Evolutionary conservation across 2,888 invertebrate species (phyloP).

Genomic region (Carabus problematicus): DNA sequence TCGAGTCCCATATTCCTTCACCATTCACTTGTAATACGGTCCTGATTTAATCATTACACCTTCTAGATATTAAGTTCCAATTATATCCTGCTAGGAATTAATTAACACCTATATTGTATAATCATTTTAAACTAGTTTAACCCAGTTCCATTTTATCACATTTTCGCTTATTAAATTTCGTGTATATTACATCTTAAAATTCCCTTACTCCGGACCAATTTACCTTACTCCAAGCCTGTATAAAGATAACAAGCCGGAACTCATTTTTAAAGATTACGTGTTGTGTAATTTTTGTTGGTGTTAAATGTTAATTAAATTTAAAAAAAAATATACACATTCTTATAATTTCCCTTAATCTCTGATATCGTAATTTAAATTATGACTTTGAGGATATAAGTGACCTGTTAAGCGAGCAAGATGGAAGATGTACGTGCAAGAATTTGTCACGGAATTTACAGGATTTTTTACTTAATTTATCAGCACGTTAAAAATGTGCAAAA

Average conservation of each 20-base stretch:
- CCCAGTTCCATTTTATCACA: too few relatives aligned
- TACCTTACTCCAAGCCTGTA: too few relatives aligned
- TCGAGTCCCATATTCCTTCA: not conserved
- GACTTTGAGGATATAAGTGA: not conserved
- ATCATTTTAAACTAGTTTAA: too few relatives aligned
- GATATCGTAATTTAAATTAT: constrained; percentile 31
- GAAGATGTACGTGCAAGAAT: constrained; percentile 1
- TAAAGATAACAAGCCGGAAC: constrained; percentile 14
- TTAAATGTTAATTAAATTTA: constrained; percentile 40
- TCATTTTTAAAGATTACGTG: constrained; percentile 42
- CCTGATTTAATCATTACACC: constrained; percentile 28
- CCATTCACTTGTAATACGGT: not conserved
- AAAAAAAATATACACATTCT: constrained; percentile 24
- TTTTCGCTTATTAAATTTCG: too few relatives aligned
- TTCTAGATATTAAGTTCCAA: not conserved
- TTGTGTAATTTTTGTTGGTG: constrained; percentile 36
- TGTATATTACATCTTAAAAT: too few relatives aligned
- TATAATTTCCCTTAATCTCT: constrained; percentile 26
- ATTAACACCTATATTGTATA: too few relatives aligned
- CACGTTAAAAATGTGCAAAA: not conserved
- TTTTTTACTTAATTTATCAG: not conserved
- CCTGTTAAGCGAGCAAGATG: not conserved
- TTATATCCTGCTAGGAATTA: too few relatives aligned
- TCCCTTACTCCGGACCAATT: too few relatives aligned
- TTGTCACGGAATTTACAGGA: not conserved